Evolutionary conservation across 2,888 invertebrate species (phyloP).

Genomic region (Hemithea aestivaria): DNA sequence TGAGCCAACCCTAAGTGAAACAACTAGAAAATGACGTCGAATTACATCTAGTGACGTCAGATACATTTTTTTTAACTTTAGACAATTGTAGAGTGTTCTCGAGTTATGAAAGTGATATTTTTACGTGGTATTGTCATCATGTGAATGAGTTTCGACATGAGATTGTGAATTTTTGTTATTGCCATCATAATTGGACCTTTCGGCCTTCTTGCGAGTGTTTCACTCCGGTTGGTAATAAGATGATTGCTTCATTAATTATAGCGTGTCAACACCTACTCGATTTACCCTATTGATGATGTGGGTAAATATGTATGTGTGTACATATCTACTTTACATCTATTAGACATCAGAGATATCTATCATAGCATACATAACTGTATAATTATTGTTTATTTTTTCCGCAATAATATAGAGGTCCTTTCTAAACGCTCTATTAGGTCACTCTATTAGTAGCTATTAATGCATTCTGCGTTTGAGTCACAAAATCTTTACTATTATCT

Average conservation of each 20-base stretch:
- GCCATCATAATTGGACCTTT: constrained; percentile 15
- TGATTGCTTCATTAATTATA: constrained; percentile 10
- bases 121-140: constrained; percentile 21
- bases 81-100: constrained; percentile 17
- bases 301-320: no score
- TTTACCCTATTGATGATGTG: no score
- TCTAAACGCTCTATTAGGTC: no score
- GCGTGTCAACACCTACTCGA: constrained; percentile 1
- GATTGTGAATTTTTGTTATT: constrained; percentile 21
- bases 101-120: constrained; percentile 22
- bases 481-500: no score
- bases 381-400: no score
- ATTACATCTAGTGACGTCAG: constrained; percentile 2
- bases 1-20: no score
- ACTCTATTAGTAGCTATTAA: no score
- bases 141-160: constrained; percentile 20
- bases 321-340: no score
- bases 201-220: constrained; percentile 5
- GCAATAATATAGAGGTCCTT: no score
- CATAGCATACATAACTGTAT: no score
- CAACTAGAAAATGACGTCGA: constrained; percentile 26
- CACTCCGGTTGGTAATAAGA: constrained; percentile 7
- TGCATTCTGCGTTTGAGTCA: no score
- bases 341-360: no score
- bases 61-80: constrained; percentile 7